Evolutionary conservation across 1,140 invertebrate genomes (phyloP).

Genomic region (Macrobrachium rosenbergii): DNA sequence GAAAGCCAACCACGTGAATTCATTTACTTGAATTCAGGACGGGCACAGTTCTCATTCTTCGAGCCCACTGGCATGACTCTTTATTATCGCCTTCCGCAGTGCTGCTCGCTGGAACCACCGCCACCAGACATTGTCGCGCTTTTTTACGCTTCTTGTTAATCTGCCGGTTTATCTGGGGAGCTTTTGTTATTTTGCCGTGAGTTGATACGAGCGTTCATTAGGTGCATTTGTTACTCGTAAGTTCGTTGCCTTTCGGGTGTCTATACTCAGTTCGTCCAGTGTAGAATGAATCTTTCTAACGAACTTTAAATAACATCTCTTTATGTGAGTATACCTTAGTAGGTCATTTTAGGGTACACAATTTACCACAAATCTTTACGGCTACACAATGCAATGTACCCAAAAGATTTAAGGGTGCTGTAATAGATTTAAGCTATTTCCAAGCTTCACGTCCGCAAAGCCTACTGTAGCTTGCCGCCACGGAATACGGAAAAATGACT

Average conservation of each 20-base stretch:
- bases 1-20: conserved; percentile 14
- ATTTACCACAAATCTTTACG: no score
- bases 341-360: no score
- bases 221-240: not conserved
- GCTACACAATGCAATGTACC: no score
- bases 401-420: no score
- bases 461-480: no score
- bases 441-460: no score
- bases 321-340: no score
- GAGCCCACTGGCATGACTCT: conserved; percentile 12
- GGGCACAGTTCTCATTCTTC: conserved; percentile 7
- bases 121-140: not conserved
- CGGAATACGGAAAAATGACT: no score
- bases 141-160: not conserved
- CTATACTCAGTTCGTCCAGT: no score
- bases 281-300: no score
- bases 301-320: no score
- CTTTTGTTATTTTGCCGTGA: not conserved
- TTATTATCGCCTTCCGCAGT: not conserved
- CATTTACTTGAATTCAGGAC: conserved; percentile 19
- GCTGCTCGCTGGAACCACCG: not conserved
- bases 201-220: not conserved
- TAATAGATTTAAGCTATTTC: no score
- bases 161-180: not conserved
- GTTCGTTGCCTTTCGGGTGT: not conserved